These are phyloP conservation scores for Merluccius polli DNA, from an alignment of 2,797 vertebrate genomes.

Conservation along the genomic window DNA sequence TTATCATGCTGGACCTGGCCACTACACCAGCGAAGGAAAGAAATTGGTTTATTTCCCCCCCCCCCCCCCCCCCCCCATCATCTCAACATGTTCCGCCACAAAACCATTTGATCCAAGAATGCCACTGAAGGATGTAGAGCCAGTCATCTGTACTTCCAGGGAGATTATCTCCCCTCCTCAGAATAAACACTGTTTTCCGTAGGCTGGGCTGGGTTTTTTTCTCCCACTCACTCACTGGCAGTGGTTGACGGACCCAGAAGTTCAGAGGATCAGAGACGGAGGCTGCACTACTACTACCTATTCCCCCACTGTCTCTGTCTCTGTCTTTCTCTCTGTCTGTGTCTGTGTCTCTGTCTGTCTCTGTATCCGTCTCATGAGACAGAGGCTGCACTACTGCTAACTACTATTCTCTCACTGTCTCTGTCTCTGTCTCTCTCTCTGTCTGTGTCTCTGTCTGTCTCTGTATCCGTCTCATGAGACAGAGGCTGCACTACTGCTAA, in stretches of 20 bases:
- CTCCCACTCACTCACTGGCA: neutral
- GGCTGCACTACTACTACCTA: neutral
- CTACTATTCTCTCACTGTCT: neutral
- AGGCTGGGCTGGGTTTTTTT: no score
- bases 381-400: no score
- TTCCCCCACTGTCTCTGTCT: neutral
- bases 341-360: neutral
- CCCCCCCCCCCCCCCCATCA: neutral
- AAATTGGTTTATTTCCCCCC: neutral
- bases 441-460: neutral
- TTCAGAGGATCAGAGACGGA: neutral
- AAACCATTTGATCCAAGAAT: neutral
- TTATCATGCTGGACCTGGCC: neutral
- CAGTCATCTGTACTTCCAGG: neutral
- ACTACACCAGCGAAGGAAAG: neutral
- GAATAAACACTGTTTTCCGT: neutral
- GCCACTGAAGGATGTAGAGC: neutral
- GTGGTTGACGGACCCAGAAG: neutral
- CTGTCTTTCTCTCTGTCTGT: neutral
- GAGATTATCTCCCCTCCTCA: neutral
- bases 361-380: neutral
- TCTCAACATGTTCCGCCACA: neutral
- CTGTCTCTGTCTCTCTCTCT: neutral
- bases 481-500: no score
- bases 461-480: neutral